Base-by-base conservation (phyloP, 2,797 vertebrate genomes). In the Anabacerthia variegaticeps region DNA sequence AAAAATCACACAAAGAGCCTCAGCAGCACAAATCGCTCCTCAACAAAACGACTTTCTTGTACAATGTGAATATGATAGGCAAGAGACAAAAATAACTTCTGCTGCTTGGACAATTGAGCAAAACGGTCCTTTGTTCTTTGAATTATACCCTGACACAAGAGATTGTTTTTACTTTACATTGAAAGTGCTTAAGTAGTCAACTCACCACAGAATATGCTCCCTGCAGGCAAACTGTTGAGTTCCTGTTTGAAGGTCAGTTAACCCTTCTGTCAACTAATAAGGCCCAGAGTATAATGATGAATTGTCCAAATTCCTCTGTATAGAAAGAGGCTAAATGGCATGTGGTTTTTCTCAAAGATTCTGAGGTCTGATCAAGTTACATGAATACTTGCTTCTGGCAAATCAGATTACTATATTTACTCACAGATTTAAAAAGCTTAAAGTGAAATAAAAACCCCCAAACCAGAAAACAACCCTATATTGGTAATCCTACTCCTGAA, bases 221-320 rank as follows among this genome's bases (percentile, higher is more conserved):
- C 95, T 91, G 84, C 87, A 67, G 95, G 95, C 95, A 95, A 96
- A 92, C 84, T 3, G 13, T 85, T 16, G 28, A 94, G 96, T 93
- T 96, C 89, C 93, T 94, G 86, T 95, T 92, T 89, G 94, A 93
- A 97, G 93, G 97, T 93, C 97, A 97, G 88, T 97, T 97, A 97
- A 97, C 96, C 95, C 93, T 95, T 92, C 95, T 92, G 85, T 86
- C 96, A 96, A 89, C 85, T 88, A 93, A 94, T 81, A 88, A 94
- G 91, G 69, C 68, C 59, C 51, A 84, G 12, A 8, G 74, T 92
- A 91, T 86, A 97, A 97, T 95, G 88, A 92, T n/a, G 76, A 93
- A 97, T 97, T 96, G 95, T 92, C 88, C 52, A 37, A 85, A 97
- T 96, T 96, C 96, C 88, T 92, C 78, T 39, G 88, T 58, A 51